Evolutionary conservation across 2,888 invertebrate genomes (phyloP).

Genomic region (Byasa hedistus): DNA sequence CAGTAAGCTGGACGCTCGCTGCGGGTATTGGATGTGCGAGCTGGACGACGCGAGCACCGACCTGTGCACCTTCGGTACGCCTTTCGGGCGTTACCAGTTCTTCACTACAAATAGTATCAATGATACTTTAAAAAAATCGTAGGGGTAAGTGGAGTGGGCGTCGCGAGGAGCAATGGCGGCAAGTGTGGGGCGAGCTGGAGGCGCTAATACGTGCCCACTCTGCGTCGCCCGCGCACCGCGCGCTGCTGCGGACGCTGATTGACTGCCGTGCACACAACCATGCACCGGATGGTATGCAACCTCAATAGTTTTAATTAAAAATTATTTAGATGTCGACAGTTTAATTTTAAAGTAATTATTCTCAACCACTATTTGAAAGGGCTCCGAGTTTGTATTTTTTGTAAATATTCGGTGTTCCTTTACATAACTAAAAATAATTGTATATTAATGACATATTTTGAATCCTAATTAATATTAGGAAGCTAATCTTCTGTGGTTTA

Average conservation of each 20-base stretch:
- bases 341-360: no score
- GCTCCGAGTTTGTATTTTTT: no score
- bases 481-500: no score
- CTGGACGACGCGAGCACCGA: conserved; percentile 30
- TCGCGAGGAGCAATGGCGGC: conserved; percentile 93
- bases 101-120: no score
- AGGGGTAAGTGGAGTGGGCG: conserved; percentile 73
- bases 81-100: no score
- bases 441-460: no score
- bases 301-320: background rate
- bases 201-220: conserved; percentile 88
- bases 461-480: no score
- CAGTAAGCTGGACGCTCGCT: conserved; percentile 29
- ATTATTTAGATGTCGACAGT: no score
- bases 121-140: background rate
- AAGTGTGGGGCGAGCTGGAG: conserved; percentile 94
- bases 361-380: no score
- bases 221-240: conserved; percentile 88
- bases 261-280: conserved; percentile 83
- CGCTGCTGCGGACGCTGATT: conserved; percentile 87
- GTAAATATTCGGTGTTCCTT: no score
- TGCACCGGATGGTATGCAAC: conserved; percentile 46
- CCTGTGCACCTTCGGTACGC: no score
- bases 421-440: no score
- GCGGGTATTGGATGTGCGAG: conserved; percentile 28